A percentile compares a stretch with the other conserved stretches of the same genome.
Conservation (phyloP, 2,888 invertebrate species). For the Dolichopus griseipennis region DNA sequence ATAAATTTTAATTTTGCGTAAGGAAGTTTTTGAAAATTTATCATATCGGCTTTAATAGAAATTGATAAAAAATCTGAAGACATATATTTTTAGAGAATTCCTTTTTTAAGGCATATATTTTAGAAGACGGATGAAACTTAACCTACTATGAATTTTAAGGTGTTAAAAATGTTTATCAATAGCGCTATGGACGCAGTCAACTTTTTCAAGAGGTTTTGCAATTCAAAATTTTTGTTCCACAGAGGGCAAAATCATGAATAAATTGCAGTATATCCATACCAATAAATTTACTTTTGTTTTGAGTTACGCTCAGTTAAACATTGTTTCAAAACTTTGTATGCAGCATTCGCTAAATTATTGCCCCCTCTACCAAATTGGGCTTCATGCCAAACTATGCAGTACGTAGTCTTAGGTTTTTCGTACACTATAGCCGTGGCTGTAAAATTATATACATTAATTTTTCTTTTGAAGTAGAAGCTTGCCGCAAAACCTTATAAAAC, state of each 20-base stretch:
- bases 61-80: neutral
- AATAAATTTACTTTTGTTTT: neutral
- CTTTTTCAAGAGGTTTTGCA: neutral
- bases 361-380: neutral
- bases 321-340: no score
- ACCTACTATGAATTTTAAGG: neutral
- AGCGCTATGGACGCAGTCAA: no score
- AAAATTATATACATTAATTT: conserved; percentile 8
- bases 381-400: neutral
- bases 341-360: neutral
- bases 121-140: neutral
- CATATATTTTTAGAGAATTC: neutral
- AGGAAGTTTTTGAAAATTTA: neutral
- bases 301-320: no score
- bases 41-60: neutral
- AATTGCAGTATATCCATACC: neutral
- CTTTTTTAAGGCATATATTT: neutral
- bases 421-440: conserved; percentile 5
- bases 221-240: neutral
- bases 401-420: neutral
- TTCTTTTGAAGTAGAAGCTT: neutral
- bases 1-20: neutral
- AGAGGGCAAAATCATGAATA: neutral
- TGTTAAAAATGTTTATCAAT: no score
- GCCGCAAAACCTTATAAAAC: neutral